Conservation (phyloP, 2,888 invertebrate species). For the Phortica magna region DNA sequence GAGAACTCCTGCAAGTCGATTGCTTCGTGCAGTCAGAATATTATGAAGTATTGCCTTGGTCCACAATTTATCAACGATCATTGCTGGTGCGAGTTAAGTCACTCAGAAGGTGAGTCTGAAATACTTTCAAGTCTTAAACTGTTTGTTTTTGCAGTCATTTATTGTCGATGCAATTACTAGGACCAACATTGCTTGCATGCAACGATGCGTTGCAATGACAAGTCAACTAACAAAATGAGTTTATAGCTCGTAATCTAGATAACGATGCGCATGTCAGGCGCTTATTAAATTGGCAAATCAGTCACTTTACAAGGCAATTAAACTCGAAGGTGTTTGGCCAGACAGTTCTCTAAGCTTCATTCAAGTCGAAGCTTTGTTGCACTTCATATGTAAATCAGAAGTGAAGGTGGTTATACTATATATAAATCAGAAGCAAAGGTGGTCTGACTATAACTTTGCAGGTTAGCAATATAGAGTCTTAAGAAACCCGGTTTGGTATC, state of each 20-base stretch:
- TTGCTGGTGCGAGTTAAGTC: constrained; percentile 77
- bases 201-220: constrained; percentile 19
- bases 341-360: no score
- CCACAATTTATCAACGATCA: constrained; percentile 77
- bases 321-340: no score
- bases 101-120: constrained; percentile 73
- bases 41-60: constrained; percentile 74
- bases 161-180: no score
- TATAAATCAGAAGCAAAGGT: no score
- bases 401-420: no score
- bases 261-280: constrained; percentile 34
- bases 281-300: constrained; percentile 13
- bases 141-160: no score
- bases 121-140: no score
- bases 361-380: no score
- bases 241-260: constrained; percentile 44
- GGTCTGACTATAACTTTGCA: no score
- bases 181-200: constrained; percentile 6
- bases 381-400: no score
- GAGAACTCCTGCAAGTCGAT: constrained; percentile 69
- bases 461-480: no score
- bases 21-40: constrained; percentile 62
- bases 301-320: neutral
- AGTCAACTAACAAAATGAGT: constrained; percentile 36
- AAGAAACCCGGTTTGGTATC: no score